Evolutionary conservation across 2,113 vertebrate species (phyloP), one percentile per base, ranked within the genome.

Genomic region (Jaculus jaculus): DNA sequence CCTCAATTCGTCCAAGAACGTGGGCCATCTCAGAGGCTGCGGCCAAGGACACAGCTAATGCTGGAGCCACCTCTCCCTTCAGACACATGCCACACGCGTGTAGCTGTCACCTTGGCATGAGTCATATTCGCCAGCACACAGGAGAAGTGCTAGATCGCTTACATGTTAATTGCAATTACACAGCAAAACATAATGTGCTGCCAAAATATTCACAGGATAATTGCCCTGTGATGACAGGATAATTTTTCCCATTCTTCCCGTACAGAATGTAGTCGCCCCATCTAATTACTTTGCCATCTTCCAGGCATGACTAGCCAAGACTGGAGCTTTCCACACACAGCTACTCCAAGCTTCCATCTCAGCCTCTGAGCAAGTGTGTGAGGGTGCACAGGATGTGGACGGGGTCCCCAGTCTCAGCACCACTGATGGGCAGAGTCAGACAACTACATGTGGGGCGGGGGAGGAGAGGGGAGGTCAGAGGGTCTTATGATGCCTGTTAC

Each of bases 181-280:
- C 11, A 87, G 78, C 87, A 89, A 96, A 93, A 87, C 87, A 74
- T 7, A 92, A 34, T 24, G 69, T 73, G 82, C 94, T 96, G 96
- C 87, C 94, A 91, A 95, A 95, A 95, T 87, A 96, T 82, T 89
- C 95, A 18, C 69, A 20, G 78, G 92, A 91, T 94, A 94, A 96
- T 92, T 60, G 91, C 91, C 94, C 87, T 72, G 10, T 20, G 75
- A 65, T 91, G 92, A 93, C 93, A 95, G 89, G 92, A 83, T 95
- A 84, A 94, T 95, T 93, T 51, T 47, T 82, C 84, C 94, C 51
- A n/a, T 95, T 97, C 91, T 96, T 92, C 89, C 89, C 39, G 61
- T 82, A 66, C 87, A 82, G 91, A 96, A 90, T 39, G 63, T 4
- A 32, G 39, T 58, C 88, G 92, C 75, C 95, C 92, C 74, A 30